Base-by-base conservation (phyloP, 2,113 vertebrate species). In the Alces alces region DNA sequence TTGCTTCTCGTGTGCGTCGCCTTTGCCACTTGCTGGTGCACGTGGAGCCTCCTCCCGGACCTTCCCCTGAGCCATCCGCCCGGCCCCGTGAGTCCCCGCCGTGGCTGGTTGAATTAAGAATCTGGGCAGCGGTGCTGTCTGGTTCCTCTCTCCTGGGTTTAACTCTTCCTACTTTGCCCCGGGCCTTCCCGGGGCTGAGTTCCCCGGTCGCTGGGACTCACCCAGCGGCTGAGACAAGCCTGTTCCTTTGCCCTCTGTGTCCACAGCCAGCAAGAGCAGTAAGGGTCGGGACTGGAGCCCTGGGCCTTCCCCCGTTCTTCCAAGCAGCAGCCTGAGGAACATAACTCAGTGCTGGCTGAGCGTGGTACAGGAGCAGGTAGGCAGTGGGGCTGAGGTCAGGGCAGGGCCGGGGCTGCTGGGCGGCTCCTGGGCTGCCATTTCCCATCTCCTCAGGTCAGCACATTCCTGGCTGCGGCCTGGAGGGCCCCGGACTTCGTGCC, bases 1-100 rank as follows among this genome's bases (percentile, higher is more conserved):
- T 99, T 45, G 99, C 99, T 30, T 99, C 99, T 70, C 98, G 98
- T 0, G 99, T 99, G 70, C 99, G 99, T 4, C 98, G 99, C 58
- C 99, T 99, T 95, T 99, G 99, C 3, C 99, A 99, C 98, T 99
- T 99, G 43, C 98, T 99, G 98, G 99, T 99, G 17, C 99, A 99
- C 0, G 99, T 99, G 97, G 99, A 99, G 98, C 94, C 93, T 14
- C 97, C 64, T 86, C 98, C 0, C 2, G 99, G 43, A 3, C 98
- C 98, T 50, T 95, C 96, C 28, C 84, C 95, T 97, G 27, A 99
- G 97, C 99, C 99, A 0, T 98, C 99, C 0, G 89, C 98, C 60
- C 99, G 98, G 60, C 98, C 99, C 80, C 98, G 99, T 98, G 92
- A 94, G 98, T 98, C 64, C 39, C 88, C 76, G 61, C 33, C 5